Evolutionary conservation across 1,140 invertebrate species (phyloP), one percentile per base, ranked within the genome.

Genomic region (Penaeus indicus): DNA sequence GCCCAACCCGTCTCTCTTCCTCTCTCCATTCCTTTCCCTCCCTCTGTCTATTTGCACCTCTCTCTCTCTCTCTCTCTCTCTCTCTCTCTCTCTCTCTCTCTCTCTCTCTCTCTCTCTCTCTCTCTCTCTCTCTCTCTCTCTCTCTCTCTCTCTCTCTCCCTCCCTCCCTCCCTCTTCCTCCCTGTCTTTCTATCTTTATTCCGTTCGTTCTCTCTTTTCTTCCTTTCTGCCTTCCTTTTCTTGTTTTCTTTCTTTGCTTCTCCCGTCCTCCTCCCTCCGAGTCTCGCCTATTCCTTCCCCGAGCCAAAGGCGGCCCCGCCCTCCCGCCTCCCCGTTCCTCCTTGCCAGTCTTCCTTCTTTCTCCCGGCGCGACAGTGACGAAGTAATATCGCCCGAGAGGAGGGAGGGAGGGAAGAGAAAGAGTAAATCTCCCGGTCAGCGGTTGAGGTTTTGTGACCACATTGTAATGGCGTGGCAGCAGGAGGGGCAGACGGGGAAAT

Each of bases 371-470:
- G 85, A 87, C 85, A 87, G 38, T 87, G 85, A 87, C 78, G 85
- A 82, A 87, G 85, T 87, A 87, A 87, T 81, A 82, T 72, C 62
- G 79, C 32, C 75, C 27, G 60, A 38, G 79, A 77, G 79, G 25
- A 84, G 38, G 62, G 63, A 67, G 61, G 78, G 63, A 54, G 85
- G 72, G 63, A 69, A 67, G 79, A 64, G 78, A 69, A 61, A 69
- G 85, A 81, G 77, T 81, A 80, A 80, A 64, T 72, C 85, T 64
- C 85, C 77, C 25, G 77, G 75, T 79, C 75, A 86, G 77, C 78
- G 85, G 85, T 63, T 87, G 85, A 80, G 80, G 85, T 83, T 83
- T 88, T 84, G 86, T 84, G 86, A 88, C 86, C 86, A 72, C 86
- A 88, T 88, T 88, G 83, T 88, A 88, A 88, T 88, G 81, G 78